Percentiles rank a stretch among this genome's conserved stretches.
Conservation (phyloP, 1,140 invertebrate species). For the Heliconius congener region DNA sequence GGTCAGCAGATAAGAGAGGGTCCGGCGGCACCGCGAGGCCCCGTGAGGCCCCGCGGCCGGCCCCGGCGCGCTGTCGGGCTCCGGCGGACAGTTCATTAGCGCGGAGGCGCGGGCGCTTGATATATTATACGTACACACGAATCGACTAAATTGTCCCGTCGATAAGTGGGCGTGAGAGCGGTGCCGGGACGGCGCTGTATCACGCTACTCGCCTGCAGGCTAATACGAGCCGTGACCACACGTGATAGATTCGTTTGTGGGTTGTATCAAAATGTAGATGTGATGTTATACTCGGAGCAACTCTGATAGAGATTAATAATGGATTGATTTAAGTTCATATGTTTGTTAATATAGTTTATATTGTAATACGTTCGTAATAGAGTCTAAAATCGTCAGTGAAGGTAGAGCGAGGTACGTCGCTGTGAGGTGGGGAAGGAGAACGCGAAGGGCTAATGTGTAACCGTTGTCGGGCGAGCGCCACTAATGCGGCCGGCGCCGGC, state of each 20-base stretch:
- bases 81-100: constrained; percentile 52
- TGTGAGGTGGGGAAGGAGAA: neutral
- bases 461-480: constrained; percentile 58
- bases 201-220: neutral
- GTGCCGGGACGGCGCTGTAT: constrained; percentile 19
- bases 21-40: neutral
- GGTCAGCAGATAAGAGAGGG: constrained; percentile 35
- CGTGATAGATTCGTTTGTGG: neutral
- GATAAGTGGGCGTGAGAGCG: constrained; percentile 70
- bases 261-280: constrained; percentile 4
- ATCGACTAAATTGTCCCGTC: constrained; percentile 71
- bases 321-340: neutral
- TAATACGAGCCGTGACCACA: constrained; percentile 13
- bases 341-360: neutral
- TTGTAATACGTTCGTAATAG: neutral
- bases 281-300: constrained; percentile 14
- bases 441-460: constrained; percentile 66
- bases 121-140: constrained; percentile 71
- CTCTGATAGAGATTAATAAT: neutral
- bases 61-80: constrained; percentile 23
- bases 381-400: constrained; percentile 3
- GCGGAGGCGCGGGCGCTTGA: constrained; percentile 47
- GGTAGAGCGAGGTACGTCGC: constrained; percentile 14
- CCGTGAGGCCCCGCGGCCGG: neutral
- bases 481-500: constrained; percentile 78